Evolutionary conservation across 2,113 vertebrate genomes (phyloP).

Genomic region (Syngnathus typhle): DNA sequence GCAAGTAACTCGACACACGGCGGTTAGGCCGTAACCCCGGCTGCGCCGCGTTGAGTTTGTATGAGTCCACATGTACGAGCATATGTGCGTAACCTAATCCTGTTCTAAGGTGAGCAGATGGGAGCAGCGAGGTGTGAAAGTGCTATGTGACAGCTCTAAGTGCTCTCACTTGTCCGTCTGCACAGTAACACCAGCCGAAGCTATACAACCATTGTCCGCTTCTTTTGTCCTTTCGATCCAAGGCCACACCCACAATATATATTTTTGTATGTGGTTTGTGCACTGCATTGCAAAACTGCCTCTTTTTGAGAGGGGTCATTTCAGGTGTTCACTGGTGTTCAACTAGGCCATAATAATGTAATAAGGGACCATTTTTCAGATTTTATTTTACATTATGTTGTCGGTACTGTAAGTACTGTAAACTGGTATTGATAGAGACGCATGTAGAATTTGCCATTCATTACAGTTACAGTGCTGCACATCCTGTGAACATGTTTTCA

Average conservation of each 20-base stretch:
- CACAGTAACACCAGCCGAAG: constrained; percentile 34
- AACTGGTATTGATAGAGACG: too few species aligned
- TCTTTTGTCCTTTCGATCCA: background rate
- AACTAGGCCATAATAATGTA: too few species aligned
- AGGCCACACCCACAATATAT: background rate
- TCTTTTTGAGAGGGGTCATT: background rate
- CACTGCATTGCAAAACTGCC: too few species aligned
- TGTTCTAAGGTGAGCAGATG: constrained; percentile 45
- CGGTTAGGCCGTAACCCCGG: constrained; percentile 14
- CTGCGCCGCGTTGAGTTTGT: constrained; percentile 19
- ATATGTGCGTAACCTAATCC: constrained; percentile 52
- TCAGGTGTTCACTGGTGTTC: too few species aligned
- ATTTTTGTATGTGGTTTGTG: background rate
- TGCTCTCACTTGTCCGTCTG: constrained; percentile 41
- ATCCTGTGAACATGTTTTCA: background rate
- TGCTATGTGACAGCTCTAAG: constrained; percentile 51
- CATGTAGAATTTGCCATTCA: too few species aligned
- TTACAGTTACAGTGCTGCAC: background rate
- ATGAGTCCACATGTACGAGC: constrained; percentile 35
- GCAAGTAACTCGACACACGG: constrained; percentile 38
- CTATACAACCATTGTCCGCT: constrained; percentile 34
- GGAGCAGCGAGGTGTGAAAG: constrained; percentile 41
- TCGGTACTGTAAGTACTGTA: too few species aligned
- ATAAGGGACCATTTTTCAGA: too few species aligned
- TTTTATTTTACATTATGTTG: too few species aligned